These are phyloP conservation scores for Ptychadena robeensis DNA, from an alignment of 2,797 vertebrate genomes.

Conservation along the genomic window DNA sequence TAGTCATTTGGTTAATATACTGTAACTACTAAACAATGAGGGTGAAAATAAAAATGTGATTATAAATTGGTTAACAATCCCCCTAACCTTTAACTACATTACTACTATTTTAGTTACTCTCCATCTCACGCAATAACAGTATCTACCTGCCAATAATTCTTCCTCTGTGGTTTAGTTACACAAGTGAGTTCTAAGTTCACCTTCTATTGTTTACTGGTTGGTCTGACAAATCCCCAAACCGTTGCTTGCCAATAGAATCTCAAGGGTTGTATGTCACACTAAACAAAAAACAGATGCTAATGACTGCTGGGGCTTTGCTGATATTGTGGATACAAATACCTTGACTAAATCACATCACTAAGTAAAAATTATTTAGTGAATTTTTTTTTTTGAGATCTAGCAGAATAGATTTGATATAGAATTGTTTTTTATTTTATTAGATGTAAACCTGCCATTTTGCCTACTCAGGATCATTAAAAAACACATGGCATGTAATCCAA, in stretches of 20 bases:
- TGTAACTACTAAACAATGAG: too few relatives aligned
- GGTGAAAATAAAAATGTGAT: too few relatives aligned
- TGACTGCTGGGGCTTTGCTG: background rate
- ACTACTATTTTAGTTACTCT: background rate
- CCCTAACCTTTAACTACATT: background rate
- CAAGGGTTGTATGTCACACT: background rate
- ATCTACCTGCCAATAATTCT: background rate
- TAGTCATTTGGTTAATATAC: too few relatives aligned
- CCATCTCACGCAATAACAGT: background rate
- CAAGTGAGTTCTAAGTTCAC: background rate
- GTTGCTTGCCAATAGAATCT: background rate
- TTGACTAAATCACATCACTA: background rate
- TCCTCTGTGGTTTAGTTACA: conserved; percentile 11
- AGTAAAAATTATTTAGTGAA: background rate
- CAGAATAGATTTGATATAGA: background rate
- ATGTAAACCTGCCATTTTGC: too few relatives aligned
- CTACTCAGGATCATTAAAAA: background rate
- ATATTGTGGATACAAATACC: background rate
- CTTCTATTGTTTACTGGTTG: background rate
- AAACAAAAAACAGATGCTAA: conserved; percentile 3
- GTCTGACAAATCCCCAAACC: conserved; percentile 2
- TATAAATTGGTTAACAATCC: too few relatives aligned
- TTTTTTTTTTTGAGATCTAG: background rate
- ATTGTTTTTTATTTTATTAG: too few relatives aligned
- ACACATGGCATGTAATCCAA: too few relatives aligned